phyloP scores from a whole-genome alignment of 2,888 invertebrate genomes.

The Lordiphosa andalusiaca region DNA sequence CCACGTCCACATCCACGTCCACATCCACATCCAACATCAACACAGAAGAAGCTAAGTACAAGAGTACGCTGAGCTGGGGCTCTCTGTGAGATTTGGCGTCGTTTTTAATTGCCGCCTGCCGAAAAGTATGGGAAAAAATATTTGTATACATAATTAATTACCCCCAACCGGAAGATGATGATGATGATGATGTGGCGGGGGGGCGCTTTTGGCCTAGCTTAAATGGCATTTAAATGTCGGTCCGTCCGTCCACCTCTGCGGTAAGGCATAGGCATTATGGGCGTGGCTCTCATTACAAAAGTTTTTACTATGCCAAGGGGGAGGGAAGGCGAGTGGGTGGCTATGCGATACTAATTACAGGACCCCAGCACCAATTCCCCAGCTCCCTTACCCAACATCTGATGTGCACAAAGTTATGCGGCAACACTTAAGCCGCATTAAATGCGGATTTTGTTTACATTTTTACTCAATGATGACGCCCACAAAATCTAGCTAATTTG shows the following conservation, averaged over 20 bases:
- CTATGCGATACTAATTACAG: conserved; percentile 45
- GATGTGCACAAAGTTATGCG: conserved; percentile 35
- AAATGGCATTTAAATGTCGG: conserved; percentile 41
- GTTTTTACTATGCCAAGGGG: conserved; percentile 3
- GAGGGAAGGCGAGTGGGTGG: not conserved
- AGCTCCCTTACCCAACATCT: not conserved
- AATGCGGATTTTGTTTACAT: conserved; percentile 60
- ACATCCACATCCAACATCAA: not conserved
- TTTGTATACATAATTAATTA: conserved; percentile 68
- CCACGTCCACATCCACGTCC: not conserved
- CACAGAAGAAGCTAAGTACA: not conserved
- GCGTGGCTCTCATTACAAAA: conserved; percentile 12
- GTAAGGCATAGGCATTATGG: conserved; percentile 4
- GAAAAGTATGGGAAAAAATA: conserved; percentile 17
- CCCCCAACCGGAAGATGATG: conserved; percentile 18
- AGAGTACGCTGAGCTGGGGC: not conserved
- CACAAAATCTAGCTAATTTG: conserved; percentile 53
- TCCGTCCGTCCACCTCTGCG: conserved; percentile 2
- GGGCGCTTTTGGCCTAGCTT: conserved; percentile 30
- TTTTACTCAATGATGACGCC: conserved; percentile 42
- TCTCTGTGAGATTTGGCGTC: conserved; percentile 27
- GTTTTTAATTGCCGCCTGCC: conserved; percentile 33
- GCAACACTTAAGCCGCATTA: conserved; percentile 63
- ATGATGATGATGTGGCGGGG: not conserved
- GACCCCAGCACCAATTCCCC: not conserved